Evolutionary conservation across 2,797 vertebrate genomes (phyloP), one percentile per base, ranked within the genome.

Genomic region (Acrossocheilus fasciatus): DNA sequence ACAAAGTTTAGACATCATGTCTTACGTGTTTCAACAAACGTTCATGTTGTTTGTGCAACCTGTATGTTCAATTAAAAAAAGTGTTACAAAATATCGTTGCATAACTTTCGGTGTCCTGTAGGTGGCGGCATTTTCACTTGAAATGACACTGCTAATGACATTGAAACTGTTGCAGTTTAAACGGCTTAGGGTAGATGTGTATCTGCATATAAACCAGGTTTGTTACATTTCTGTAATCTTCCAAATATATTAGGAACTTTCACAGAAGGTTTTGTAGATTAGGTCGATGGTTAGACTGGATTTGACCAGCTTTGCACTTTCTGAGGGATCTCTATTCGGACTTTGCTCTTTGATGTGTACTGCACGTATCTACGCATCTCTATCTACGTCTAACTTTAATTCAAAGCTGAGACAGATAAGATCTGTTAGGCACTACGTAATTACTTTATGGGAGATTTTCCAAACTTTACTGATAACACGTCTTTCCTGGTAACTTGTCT

Each of bases 281-380:
- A 66, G 43, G 9, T 45, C 36, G 12, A 2, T 26, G 12, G 43
- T 50, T 6, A 64, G 10, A 23, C 26, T 34, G 57, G 9, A 52
- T 66, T 10, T 76, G 73, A 50, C 62, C 17, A 39, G 26, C 7
- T 36, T 43, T 12, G 57, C n/a, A 64, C 8, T 47, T 62, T 47
- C 82, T 50, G 30, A 5, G 20, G 52, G 15, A 45, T 14, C 54
- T 62, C 26, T 84, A 41, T 57, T n/a, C 41, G 70, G 66, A 87
- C 81, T 88, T 87, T 52, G 78, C 14, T 68, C 77, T 78, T 34
- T 64, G 82, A 54, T 39, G 52, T 80, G 68, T 41, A 68, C 26
- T 66, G 41, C 43, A 36, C 36, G 52, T 18, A 52, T 64, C n/a
- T 83, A 36, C 36, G 26, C 26, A 26, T 26, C 26, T 26, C 26